phyloP scores from a whole-genome alignment of 2,797 vertebrate species.

The Pangasius sanitwongsei region DNA sequence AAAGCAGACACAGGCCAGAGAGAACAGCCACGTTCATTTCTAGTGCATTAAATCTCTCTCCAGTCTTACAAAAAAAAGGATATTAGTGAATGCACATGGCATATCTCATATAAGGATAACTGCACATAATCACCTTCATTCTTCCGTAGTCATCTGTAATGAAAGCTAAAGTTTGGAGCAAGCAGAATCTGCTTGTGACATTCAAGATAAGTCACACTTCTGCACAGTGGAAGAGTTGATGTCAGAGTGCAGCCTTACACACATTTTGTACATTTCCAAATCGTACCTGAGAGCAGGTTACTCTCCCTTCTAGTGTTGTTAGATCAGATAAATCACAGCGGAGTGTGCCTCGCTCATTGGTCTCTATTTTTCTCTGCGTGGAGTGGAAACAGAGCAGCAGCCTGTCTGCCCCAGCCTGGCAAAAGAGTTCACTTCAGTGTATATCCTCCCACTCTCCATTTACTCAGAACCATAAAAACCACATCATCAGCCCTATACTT shows the following conservation, averaged over 20 bases:
- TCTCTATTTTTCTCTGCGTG: slow-evolving; percentile 15
- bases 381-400: slow-evolving; percentile 28
- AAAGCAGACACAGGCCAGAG: slow-evolving; percentile 44
- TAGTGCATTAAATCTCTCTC: slow-evolving; percentile 5
- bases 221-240: background rate
- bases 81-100: background rate
- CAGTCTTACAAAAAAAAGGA: background rate
- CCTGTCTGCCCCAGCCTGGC: slow-evolving; percentile 21
- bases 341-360: slow-evolving; percentile 1
- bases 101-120: background rate
- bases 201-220: slow-evolving; percentile 6
- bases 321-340: slow-evolving; percentile 23
- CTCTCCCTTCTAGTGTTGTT: slow-evolving; percentile 7
- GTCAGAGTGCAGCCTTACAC: slow-evolving; percentile 17
- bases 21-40: slow-evolving; percentile 24
- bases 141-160: slow-evolving; percentile 2
- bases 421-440: slow-evolving; percentile 35
- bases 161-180: slow-evolving; percentile 11
- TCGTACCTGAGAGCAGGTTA: slow-evolving; percentile 35
- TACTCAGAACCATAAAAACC: slow-evolving; percentile 28
- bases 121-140: slow-evolving; percentile 8
- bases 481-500: background rate
- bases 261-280: slow-evolving; percentile 11
- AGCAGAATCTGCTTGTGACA: slow-evolving; percentile 5
- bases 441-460: background rate